Conservation (phyloP, 1,140 invertebrate species). For the Tetragonula clypearis region DNA sequence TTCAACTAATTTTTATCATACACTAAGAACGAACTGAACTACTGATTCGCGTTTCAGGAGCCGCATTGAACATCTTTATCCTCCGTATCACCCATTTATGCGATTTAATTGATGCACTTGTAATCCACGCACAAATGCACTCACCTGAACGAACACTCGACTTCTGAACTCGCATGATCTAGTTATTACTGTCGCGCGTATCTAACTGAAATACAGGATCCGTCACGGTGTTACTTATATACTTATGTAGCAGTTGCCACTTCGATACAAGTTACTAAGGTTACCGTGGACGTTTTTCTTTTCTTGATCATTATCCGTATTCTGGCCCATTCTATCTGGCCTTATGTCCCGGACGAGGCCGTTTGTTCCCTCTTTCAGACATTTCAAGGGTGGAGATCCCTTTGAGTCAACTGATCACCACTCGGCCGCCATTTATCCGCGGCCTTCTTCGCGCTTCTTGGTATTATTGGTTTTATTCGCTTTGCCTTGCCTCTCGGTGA, state of each 20-base stretch:
- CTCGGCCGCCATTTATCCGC: background rate
- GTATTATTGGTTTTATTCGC: too few relatives aligned
- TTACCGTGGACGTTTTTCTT: constrained; percentile 36
- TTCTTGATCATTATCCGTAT: constrained; percentile 45
- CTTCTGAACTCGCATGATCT: constrained; percentile 27
- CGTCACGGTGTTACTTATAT: constrained; percentile 74
- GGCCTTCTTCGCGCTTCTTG: too few relatives aligned
- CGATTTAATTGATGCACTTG: background rate
- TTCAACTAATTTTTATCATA: too few relatives aligned
- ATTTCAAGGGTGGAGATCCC: constrained; percentile 60
- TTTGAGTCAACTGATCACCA: background rate
- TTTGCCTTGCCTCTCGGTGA: background rate
- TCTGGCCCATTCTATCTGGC: constrained; percentile 18
- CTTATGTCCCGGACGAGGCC: constrained; percentile 53
- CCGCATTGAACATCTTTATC: background rate
- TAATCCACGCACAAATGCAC: background rate
- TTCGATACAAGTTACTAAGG: constrained; percentile 38
- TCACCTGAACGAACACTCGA: constrained; percentile 11
- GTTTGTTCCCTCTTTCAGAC: constrained; percentile 29
- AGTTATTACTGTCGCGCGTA: constrained; percentile 57
- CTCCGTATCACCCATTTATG: background rate
- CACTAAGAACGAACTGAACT: too few relatives aligned
- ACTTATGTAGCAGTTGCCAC: constrained; percentile 67
- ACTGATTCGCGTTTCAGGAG: too few relatives aligned
- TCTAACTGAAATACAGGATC: constrained; percentile 72